A percentile compares a stretch with the other conserved stretches of the same genome.
Evolutionary conservation across 2,888 invertebrate species (phyloP).

Genomic region (Hipparchia semele): DNA sequence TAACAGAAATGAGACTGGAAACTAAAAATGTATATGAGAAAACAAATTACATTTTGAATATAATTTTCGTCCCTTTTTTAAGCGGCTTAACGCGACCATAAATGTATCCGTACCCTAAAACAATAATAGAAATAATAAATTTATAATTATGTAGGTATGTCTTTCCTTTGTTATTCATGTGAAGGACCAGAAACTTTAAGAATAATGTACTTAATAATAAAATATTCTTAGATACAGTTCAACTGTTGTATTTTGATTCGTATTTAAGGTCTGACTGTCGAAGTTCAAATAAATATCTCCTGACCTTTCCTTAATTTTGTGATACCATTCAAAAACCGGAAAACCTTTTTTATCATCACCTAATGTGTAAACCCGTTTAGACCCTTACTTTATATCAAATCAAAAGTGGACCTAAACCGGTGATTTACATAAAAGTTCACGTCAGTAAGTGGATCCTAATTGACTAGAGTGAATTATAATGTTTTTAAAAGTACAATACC

Average conservation of each 20-base stretch:
- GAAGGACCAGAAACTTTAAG: neutral
- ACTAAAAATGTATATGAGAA: neutral
- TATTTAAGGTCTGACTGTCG: too few species aligned
- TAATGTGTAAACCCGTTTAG: neutral
- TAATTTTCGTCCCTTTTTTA: conserved; percentile 5
- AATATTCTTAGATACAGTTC: neutral
- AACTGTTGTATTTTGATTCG: too few species aligned
- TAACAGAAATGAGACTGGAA: neutral
- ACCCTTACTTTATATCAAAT: conserved; percentile 6
- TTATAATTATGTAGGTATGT: too few species aligned
- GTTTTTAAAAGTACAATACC: too few species aligned
- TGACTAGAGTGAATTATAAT: too few species aligned
- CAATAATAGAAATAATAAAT: conserved; percentile 2
- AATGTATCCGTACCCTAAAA: conserved; percentile 12
- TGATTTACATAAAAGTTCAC: neutral
- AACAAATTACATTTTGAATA: too few species aligned
- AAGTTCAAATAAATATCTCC: neutral
- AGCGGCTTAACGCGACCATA: conserved; percentile 7
- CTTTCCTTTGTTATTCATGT: neutral
- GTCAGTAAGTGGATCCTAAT: neutral
- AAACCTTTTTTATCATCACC: conserved; percentile 9
- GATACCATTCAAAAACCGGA: conserved; percentile 3
- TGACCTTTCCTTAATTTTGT: neutral
- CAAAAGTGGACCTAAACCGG: neutral
- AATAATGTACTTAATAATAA: neutral